Evolutionary conservation across 2,888 invertebrate species (phyloP), one percentile per base, ranked within the genome.

Genomic region (Stenotaenia linearis): DNA sequence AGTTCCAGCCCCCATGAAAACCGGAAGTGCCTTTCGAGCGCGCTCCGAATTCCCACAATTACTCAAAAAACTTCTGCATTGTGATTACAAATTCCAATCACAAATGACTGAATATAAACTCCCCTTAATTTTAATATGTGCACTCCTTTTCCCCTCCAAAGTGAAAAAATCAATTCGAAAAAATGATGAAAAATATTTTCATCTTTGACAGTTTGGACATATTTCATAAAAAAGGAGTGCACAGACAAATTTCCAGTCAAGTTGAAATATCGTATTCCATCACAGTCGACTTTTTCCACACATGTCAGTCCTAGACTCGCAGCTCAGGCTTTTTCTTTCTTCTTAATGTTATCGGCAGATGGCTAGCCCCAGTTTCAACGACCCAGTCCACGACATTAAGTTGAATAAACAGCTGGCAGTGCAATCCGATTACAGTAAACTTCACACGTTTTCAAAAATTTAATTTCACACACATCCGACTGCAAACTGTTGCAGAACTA

Each of bases 341-440:
- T 69, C 69, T 69, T 69, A 69, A 69, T 69, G 69, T 69, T 69
- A 69, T 69, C 69, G 69, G 69, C 69, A 69, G 69, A 69, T 69
- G 69, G 69, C 69, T 69, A 69, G 69, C 69, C 69, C 50, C 69
- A 69, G 69, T 69, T 69, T 25, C 69, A 69, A 69, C 69, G 69
- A 69, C 69, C 69, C 69, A 69, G 69, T 50, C 69, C 25, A 28
- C 69, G 69, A 69, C 69, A 69, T 69, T 69, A 69, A 69, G 69
- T 69, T 25, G 69, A 69, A 69, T 69, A 69, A 69, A 69, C 69
- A 69, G 69, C 69, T 69, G 69, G 69, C 69, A 25, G 69, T 69
- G 69, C 69, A 69, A 69, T 69, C 69, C 69, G 69, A 69, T 69
- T 69, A 69, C 69, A 69, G 69, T 69, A 69, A 69, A 69, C 69